phyloP scores from a whole-genome alignment of 2,888 invertebrate species.

The Trilocha varians region DNA sequence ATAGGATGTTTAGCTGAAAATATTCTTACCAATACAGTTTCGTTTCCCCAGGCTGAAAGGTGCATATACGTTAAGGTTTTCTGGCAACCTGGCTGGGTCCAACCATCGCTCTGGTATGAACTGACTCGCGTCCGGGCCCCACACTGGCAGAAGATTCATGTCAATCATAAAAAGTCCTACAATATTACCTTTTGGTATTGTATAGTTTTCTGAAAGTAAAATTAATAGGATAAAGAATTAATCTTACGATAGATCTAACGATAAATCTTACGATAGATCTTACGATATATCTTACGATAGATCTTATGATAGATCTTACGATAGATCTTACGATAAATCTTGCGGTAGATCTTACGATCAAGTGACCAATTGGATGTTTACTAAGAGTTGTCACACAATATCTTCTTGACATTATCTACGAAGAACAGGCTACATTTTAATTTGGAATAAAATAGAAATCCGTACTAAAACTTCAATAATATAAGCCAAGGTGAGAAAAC shows the following conservation, averaged over 20 bases:
- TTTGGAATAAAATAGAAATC: no score
- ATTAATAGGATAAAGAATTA: background rate
- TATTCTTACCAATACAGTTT: slow-evolving; percentile 11
- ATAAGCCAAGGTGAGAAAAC: no score
- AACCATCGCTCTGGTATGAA: slow-evolving; percentile 16
- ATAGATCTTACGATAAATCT: no score
- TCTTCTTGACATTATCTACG: no score
- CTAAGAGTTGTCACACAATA: no score
- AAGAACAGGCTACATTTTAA: no score
- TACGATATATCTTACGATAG: no score
- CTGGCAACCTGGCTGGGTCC: slow-evolving; percentile 9
- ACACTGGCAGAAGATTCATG: slow-evolving; percentile 5
- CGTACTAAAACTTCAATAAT: no score
- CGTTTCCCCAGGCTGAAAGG: slow-evolving; percentile 13
- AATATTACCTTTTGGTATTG: slow-evolving; percentile 9
- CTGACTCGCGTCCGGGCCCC: slow-evolving; percentile 10
- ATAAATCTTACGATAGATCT: slow-evolving; percentile 32
- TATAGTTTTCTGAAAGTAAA: slow-evolving; percentile 12
- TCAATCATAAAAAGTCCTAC: slow-evolving; percentile 5
- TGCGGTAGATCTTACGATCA: slow-evolving; percentile 24
- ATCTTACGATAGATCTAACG: background rate
- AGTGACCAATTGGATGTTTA: slow-evolving; percentile 26
- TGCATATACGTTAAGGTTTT: slow-evolving; percentile 10
- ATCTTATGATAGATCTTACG: no score
- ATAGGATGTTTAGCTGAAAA: no score